Conservation (phyloP, 2,797 vertebrate genomes). For the Serranus cabrilla region DNA sequence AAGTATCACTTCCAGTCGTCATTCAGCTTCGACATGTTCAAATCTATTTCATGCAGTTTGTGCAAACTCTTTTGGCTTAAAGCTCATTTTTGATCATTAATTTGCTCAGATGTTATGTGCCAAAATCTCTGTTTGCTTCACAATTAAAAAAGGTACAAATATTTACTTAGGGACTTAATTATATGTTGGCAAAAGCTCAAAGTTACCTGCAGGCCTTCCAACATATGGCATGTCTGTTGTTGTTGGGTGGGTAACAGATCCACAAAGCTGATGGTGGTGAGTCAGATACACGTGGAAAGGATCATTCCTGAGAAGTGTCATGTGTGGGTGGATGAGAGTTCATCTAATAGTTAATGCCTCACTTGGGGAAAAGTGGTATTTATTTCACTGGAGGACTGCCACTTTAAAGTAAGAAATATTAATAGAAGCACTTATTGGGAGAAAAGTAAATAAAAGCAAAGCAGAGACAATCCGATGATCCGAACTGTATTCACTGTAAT, state of each 20-base stretch:
- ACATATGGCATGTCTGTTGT: conserved; percentile 47
- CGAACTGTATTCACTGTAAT: neutral
- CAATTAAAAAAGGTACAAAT: conserved; percentile 58
- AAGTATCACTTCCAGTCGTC: conserved; percentile 28
- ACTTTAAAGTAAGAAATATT: conserved; percentile 5
- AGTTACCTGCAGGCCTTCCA: conserved; percentile 45
- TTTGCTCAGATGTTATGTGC: conserved; percentile 35
- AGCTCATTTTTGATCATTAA: conserved; percentile 47
- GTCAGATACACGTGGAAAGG: conserved; percentile 10
- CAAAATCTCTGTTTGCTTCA: conserved; percentile 44
- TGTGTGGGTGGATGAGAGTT: conserved; percentile 26
- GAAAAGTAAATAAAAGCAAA: neutral
- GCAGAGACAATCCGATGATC: neutral
- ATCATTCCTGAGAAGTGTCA: conserved; percentile 1
- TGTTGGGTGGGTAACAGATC: conserved; percentile 26
- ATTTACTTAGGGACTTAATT: conserved; percentile 59
- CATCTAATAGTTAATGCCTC: conserved; percentile 33
- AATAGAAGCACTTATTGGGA: neutral
- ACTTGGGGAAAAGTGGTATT: conserved; percentile 6
- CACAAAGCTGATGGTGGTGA: conserved; percentile 10
- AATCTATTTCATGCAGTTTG: conserved; percentile 17
- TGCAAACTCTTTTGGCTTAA: conserved; percentile 9
- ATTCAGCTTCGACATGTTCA: conserved; percentile 15
- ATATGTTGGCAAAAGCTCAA: conserved; percentile 53
- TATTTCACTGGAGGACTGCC: conserved; percentile 1